phyloP scores from a whole-genome alignment of 2,113 vertebrate genomes.

The Eolophus roseicapilla region DNA sequence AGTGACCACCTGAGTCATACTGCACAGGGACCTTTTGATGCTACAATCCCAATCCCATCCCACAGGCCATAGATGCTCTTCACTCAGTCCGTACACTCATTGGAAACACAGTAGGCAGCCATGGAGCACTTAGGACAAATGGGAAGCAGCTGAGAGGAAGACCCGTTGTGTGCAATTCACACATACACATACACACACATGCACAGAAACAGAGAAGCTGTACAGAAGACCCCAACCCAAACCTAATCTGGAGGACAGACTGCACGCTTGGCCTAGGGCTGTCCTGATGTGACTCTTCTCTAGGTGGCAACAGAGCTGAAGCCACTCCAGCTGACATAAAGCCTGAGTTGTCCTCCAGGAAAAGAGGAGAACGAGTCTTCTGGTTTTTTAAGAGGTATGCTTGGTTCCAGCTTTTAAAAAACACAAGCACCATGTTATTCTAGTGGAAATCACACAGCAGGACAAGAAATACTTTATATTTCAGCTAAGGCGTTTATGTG shows the following conservation, averaged over 20 bases:
- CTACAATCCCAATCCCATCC: background rate
- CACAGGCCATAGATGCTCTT: background rate
- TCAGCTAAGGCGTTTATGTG: background rate
- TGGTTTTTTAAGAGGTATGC: background rate
- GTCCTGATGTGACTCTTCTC: background rate
- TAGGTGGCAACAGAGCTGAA: background rate
- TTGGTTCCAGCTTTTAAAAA: background rate
- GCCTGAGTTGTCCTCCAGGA: background rate
- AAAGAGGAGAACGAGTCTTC: background rate
- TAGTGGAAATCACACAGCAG: background rate
- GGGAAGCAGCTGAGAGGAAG: background rate
- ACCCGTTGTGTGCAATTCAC: fast-evolving
- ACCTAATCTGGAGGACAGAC: background rate
- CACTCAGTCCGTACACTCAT: fast-evolving
- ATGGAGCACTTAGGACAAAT: fast-evolving
- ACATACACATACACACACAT: fast-evolving
- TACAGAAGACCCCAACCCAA: background rate
- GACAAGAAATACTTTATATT: background rate
- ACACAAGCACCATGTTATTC: background rate
- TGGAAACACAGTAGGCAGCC: background rate
- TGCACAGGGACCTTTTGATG: background rate
- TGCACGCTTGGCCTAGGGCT: background rate
- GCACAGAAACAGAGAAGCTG: background rate
- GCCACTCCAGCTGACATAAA: background rate
- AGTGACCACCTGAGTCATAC: background rate